Conservation (phyloP, 1,140 invertebrate species). For the Triops longicaudatus region DNA sequence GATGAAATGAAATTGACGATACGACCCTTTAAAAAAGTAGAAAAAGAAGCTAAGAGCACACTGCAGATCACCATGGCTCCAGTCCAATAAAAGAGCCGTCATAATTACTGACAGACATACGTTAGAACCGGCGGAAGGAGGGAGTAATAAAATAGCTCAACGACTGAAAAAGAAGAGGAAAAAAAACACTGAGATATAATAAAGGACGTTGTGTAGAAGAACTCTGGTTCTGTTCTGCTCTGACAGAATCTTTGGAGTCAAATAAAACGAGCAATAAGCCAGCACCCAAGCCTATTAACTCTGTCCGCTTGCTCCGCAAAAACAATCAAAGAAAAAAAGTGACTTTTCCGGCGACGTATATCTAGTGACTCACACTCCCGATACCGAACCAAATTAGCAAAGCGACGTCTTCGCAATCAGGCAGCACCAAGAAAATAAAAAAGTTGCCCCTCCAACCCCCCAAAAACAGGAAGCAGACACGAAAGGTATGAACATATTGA, state of each 20-base stretch:
- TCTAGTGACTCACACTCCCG: neutral
- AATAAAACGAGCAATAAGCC: conserved; percentile 2
- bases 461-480: neutral
- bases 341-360: neutral
- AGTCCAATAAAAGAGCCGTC: conserved; percentile 14
- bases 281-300: conserved; percentile 10
- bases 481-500: neutral
- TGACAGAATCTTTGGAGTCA: conserved; percentile 9
- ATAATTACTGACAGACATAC: conserved; percentile 12
- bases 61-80: neutral
- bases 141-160: conserved; percentile 2
- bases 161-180: neutral
- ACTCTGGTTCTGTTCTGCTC: neutral
- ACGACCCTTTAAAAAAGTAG: neutral
- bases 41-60: neutral
- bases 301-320: neutral
- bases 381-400: conserved; percentile 11
- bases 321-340: neutral
- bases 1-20: conserved; percentile 13
- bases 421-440: neutral
- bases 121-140: neutral
- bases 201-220: neutral
- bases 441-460: neutral
- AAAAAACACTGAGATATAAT: neutral
- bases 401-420: neutral